Evolutionary conservation across 2,113 vertebrate genomes (phyloP).

Genomic region (Athene noctua): DNA sequence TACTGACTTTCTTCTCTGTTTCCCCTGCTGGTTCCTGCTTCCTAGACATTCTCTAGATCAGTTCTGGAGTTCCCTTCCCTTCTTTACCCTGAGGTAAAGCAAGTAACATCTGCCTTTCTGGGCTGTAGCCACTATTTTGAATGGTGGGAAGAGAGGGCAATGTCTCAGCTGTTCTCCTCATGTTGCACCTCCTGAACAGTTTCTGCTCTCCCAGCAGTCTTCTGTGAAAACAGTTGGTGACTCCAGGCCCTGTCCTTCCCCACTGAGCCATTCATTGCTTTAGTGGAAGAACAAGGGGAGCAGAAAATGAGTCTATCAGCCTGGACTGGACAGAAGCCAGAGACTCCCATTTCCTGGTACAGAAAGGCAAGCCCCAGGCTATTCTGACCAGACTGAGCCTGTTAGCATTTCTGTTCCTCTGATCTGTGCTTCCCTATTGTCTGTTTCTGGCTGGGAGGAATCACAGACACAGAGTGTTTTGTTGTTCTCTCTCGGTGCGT

Average conservation of each 20-base stretch:
- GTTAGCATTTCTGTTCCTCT: slow-evolving; percentile 41
- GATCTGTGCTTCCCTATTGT: slow-evolving; percentile 44
- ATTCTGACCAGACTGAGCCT: slow-evolving; percentile 39
- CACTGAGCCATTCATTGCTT: slow-evolving; percentile 36
- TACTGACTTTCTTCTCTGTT: not conserved
- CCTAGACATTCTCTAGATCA: not conserved
- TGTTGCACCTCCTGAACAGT: not conserved
- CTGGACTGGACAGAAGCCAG: slow-evolving; percentile 21
- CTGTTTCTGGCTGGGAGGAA: slow-evolving; percentile 18
- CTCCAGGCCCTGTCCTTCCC: slow-evolving; percentile 25
- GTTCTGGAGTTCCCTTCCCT: not conserved
- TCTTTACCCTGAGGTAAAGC: not conserved
- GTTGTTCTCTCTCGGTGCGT: not conserved
- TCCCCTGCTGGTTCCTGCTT: not conserved
- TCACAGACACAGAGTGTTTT: slow-evolving; percentile 32
- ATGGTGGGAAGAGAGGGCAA: not conserved
- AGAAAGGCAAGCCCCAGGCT: slow-evolving; percentile 18
- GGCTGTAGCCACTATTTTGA: not conserved
- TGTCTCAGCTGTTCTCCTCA: slow-evolving; percentile 25
- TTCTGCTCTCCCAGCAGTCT: slow-evolving; percentile 15
- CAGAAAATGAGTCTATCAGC: slow-evolving; percentile 4
- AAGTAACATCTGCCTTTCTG: not conserved
- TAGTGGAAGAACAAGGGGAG: slow-evolving; percentile 19
- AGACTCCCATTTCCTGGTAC: slow-evolving; percentile 27
- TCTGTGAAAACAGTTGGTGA: slow-evolving; percentile 32